phyloP scores from a whole-genome alignment of 2,797 vertebrate genomes.

The Peromyscus nudipes region DNA sequence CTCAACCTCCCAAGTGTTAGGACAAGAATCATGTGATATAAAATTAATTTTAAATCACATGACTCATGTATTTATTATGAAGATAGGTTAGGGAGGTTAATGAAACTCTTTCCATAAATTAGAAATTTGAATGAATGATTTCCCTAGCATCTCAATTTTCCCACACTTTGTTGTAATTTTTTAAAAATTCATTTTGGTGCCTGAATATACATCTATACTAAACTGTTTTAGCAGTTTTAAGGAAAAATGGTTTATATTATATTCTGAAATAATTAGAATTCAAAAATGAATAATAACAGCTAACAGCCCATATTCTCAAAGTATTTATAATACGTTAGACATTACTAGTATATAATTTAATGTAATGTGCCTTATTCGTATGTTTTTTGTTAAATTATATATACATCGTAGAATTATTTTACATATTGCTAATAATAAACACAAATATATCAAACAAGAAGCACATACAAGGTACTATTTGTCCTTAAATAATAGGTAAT shows the following conservation, averaged over 20 bases:
- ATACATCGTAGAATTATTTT: slow-evolving; percentile 16
- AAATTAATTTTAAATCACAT: slow-evolving; percentile 21
- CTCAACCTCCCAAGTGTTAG: background rate
- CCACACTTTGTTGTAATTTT: background rate
- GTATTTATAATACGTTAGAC: background rate
- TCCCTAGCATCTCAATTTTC: slow-evolving; percentile 4
- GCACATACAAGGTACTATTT: background rate
- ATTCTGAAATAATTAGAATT: slow-evolving; percentile 39
- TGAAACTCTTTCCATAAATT: slow-evolving; percentile 25
- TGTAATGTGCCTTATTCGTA: background rate
- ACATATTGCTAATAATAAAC: background rate
- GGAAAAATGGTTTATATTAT: background rate
- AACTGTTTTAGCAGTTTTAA: slow-evolving; percentile 1
- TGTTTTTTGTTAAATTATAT: slow-evolving; percentile 23
- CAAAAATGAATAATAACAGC: slow-evolving; percentile 41
- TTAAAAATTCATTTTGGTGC: slow-evolving; percentile 22
- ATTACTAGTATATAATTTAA: slow-evolving; percentile 21
- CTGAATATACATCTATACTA: background rate
- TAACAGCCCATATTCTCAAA: slow-evolving; percentile 26
- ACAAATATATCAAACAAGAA: slow-evolving; percentile 20
- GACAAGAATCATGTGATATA: background rate
- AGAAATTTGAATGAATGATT: slow-evolving; percentile 45
- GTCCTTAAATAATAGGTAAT: slow-evolving; percentile 27
- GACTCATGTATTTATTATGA: slow-evolving; percentile 2
- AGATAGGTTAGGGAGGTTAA: background rate